Evolutionary conservation across 2,888 invertebrate genomes (phyloP).

Genomic region (Blera fallax): DNA sequence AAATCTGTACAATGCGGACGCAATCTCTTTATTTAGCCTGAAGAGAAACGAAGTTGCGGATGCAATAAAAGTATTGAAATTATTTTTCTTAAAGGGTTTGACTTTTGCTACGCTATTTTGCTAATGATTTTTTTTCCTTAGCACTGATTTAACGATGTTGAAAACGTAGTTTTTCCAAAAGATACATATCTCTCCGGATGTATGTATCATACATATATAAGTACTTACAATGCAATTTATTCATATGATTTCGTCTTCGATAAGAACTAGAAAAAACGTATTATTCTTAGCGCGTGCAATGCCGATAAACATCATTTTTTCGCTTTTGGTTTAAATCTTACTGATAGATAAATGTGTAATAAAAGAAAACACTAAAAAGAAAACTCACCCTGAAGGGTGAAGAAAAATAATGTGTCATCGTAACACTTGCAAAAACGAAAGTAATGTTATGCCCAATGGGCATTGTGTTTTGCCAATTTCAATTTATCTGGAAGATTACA

Average conservation of each 20-base stretch:
- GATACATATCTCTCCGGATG: no score
- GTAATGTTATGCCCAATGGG: slow-evolving; percentile 55
- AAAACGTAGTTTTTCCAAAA: no score
- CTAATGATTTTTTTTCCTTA: no score
- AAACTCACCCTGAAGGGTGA: background rate
- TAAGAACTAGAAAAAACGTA: background rate
- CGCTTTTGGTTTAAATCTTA: background rate
- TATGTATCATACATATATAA: no score
- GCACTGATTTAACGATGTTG: no score
- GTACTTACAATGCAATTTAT: no score
- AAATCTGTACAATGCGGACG: no score
- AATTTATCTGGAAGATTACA: slow-evolving; percentile 57
- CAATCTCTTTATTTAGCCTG: no score
- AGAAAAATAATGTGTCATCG: slow-evolving; percentile 44
- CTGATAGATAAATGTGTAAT: slow-evolving; percentile 17
- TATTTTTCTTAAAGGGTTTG: no score
- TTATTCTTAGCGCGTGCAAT: slow-evolving; percentile 16
- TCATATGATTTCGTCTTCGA: background rate
- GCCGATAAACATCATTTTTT: slow-evolving; percentile 15
- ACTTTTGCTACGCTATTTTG: no score
- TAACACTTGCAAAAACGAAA: slow-evolving; percentile 57
- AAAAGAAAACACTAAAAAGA: background rate
- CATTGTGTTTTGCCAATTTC: slow-evolving; percentile 65
- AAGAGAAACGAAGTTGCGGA: no score
- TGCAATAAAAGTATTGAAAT: no score